phyloP scores from a whole-genome alignment of 2,888 invertebrate species.

The Dendrolimus houi region DNA sequence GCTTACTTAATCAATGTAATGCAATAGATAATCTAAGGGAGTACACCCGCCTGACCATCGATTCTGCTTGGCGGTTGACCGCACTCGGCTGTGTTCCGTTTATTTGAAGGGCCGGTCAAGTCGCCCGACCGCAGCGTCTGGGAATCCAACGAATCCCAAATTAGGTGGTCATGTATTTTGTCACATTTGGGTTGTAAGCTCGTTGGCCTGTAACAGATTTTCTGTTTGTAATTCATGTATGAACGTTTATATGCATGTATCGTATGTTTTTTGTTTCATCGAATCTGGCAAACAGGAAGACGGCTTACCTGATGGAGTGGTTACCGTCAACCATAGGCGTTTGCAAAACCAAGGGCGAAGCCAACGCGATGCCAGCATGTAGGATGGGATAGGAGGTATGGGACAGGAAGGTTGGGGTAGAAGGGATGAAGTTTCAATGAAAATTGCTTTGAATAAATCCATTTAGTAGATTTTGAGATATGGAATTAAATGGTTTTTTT shows the following conservation, averaged over 20 bases:
- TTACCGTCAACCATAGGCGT: too few relatives aligned
- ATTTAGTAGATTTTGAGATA: too few relatives aligned
- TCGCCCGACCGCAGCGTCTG: neutral
- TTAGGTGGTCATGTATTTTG: neutral
- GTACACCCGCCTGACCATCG: neutral
- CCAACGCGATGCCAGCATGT: too few relatives aligned
- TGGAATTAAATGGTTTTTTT: too few relatives aligned
- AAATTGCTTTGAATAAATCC: too few relatives aligned
- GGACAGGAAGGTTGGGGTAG: too few relatives aligned
- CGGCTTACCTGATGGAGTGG: too few relatives aligned
- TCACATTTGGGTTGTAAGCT: neutral
- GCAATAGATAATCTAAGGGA: neutral
- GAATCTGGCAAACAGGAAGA: too few relatives aligned
- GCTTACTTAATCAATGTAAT: neutral
- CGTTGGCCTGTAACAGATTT: neutral
- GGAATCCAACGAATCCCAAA: neutral
- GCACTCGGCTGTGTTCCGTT: neutral
- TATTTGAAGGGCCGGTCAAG: neutral
- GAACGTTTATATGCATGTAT: neutral
- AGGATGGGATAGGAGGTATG: too few relatives aligned
- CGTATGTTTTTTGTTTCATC: too few relatives aligned
- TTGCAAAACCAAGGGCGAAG: too few relatives aligned
- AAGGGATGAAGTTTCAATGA: too few relatives aligned
- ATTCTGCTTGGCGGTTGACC: neutral
- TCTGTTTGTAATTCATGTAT: neutral